Base-by-base conservation (phyloP, 2,797 vertebrate species). In the Notamacropus eugenii region DNA sequence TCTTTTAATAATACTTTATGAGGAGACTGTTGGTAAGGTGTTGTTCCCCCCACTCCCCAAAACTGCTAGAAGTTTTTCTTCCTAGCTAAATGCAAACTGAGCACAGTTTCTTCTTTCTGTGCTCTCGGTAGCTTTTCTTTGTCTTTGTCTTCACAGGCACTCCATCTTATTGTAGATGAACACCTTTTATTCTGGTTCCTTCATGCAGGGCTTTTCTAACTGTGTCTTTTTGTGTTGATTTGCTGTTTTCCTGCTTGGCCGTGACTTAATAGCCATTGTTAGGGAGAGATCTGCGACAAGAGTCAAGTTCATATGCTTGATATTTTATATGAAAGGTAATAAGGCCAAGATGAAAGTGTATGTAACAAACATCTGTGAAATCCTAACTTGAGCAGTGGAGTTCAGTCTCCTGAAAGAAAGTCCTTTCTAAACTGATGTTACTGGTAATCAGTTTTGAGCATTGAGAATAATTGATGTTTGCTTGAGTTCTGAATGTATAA, bases 351-450 rank as follows among this genome's bases (percentile, higher is more conserved):
- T 95, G 94, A 97, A 97, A 55, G 91, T 94, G 94, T 90, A 29
- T 97, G 91, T 57, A 82, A 92, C 96, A 96, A 97, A 96, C 62
- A 94, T 96, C 96, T 92, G 67, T 98, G 94, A 98, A 97, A 93
- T 97, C 96, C 57, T 92, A 95, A 98, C 97, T 97, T 98, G 97
- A 98, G 95, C 95, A 98, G 97, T 96, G 97, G 97, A 92, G 97
- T 98, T 98, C 95, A 95, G 96, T 96, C 98, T 98, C 94, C 95
- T 28, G 34, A 97, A 97, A 97, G 93, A 97, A 97, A 97, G 93
- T 93, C 97, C 57, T 91, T 92, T 98, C 59, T 97, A 95, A 94
- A 19, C 54, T 97, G 96, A 97, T 98, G 96, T 96, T 98, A 98
- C 55, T 95, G 98, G 56, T 98, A 96, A 97, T 74, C 93, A 96